Evolutionary conservation across 2,888 invertebrate genomes (phyloP).

Genomic region (Drosophila emarginata): DNA sequence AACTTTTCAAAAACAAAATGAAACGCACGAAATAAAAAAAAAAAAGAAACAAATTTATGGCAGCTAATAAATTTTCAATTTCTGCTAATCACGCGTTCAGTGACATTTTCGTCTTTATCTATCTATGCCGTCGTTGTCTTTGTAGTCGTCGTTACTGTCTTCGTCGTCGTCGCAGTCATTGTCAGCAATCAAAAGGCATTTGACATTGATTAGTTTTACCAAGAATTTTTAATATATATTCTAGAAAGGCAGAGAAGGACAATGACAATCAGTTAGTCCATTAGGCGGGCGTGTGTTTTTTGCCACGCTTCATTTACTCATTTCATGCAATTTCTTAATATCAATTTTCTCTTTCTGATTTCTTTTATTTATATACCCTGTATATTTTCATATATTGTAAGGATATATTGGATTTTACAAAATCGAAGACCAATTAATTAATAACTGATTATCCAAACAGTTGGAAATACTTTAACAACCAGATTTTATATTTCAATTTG

Average conservation of each 20-base stretch:
- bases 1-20: background rate
- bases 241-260: constrained; percentile 19
- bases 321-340: constrained; percentile 75
- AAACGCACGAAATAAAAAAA: too few relatives aligned
- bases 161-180: constrained; percentile 17
- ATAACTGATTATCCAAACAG: too few relatives aligned
- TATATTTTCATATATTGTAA: background rate
- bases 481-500: too few relatives aligned
- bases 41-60: constrained; percentile 49
- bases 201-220: constrained; percentile 75
- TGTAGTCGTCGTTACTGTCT: constrained; percentile 41
- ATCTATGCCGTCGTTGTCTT: constrained; percentile 43
- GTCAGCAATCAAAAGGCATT: constrained; percentile 66
- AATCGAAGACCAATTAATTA: background rate
- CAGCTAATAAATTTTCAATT: constrained; percentile 67
- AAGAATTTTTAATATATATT: constrained; percentile 70
- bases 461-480: too few relatives aligned
- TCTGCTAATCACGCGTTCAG: constrained; percentile 60
- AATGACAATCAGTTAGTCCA: constrained; percentile 69
- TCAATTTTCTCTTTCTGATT: constrained; percentile 64
- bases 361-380: constrained; percentile 9
- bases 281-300: constrained; percentile 64
- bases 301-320: constrained; percentile 74
- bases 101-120: constrained; percentile 44
- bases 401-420: background rate